Evolutionary conservation across 2,797 vertebrate genomes (phyloP).

Genomic region (Rousettus madagascariensis): DNA sequence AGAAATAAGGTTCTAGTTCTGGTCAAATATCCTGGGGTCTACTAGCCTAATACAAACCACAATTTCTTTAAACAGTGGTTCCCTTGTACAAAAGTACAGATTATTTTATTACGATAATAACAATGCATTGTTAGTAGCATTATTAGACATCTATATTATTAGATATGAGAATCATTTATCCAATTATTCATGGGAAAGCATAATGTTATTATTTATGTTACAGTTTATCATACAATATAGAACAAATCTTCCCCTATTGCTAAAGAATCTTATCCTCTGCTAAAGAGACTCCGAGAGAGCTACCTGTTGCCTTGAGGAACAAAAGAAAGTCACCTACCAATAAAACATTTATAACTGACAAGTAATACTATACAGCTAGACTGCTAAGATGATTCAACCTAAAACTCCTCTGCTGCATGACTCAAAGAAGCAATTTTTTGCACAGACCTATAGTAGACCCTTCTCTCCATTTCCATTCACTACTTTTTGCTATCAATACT

Average conservation of each 20-base stretch:
- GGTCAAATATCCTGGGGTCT: not conserved
- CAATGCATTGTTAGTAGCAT: not conserved
- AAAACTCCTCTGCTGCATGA: not conserved
- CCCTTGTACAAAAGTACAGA: not conserved
- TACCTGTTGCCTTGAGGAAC: not conserved
- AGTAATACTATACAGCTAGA: not conserved
- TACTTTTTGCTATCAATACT: not conserved
- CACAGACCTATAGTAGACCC: not conserved
- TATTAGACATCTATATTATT: not conserved
- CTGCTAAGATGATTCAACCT: not conserved
- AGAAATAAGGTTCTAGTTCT: slow-evolving; percentile 31
- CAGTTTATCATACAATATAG: slow-evolving; percentile 32
- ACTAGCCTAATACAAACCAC: not conserved
- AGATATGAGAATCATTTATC: not conserved
- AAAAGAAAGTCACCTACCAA: not conserved
- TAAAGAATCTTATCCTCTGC: slow-evolving; percentile 17
- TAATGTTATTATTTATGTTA: not conserved
- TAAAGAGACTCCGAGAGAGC: not conserved
- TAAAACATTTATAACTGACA: slow-evolving; percentile 44
- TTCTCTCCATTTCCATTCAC: not conserved
- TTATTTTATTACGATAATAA: not conserved
- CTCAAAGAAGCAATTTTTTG: not conserved
- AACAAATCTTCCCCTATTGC: not conserved
- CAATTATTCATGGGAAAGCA: not conserved
- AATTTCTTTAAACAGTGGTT: not conserved